Percentiles rank a stretch among this genome's conserved stretches.
These are phyloP conservation scores for Aurelia sp. DNA, from an alignment of 30 jellyfish, hydroid and myxozoan species.

Conservation along the genomic window DNA sequence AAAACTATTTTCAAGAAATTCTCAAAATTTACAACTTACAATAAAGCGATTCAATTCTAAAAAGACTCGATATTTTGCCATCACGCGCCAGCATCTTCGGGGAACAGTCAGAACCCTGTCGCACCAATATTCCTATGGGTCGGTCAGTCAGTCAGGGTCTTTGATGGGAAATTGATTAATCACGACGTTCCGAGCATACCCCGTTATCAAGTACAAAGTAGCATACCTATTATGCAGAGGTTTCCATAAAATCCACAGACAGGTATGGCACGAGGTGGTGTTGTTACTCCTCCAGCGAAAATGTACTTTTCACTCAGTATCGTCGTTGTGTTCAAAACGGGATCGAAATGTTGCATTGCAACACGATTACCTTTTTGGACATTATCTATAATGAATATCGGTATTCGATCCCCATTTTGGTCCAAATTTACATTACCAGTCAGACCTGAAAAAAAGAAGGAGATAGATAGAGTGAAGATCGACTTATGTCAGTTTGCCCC, in stretches of 20 bases:
- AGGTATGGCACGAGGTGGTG: constrained; percentile 84
- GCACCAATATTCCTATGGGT: too few relatives aligned
- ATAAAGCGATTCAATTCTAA: too few relatives aligned
- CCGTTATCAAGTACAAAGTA: too few relatives aligned
- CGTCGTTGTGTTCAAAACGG: constrained; percentile 35
- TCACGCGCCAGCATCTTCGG: too few relatives aligned
- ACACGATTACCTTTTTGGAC: constrained; percentile 58
- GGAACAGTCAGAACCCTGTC: too few relatives aligned
- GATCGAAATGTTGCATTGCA: constrained; percentile 63
- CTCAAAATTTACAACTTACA: too few relatives aligned
- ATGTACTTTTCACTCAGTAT: constrained; percentile 10
- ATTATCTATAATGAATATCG: constrained; percentile 59
- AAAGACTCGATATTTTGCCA: too few relatives aligned
- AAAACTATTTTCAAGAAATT: too few relatives aligned
- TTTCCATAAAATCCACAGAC: constrained; percentile 85
- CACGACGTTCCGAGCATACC: too few relatives aligned
- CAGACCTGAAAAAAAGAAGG: constrained; percentile 58
- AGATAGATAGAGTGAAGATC: neutral
- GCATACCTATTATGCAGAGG: constrained; percentile 56
- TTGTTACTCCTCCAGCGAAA: constrained; percentile 78
- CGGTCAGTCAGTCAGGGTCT: too few relatives aligned
- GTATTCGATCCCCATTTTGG: constrained; percentile 86
- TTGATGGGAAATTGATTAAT: too few relatives aligned
- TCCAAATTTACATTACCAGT: constrained; percentile 84
- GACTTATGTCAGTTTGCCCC: too few relatives aligned